Evolutionary conservation across 2,888 invertebrate species (phyloP), one percentile per base, ranked within the genome.

Genomic region (Oithona nana): DNA sequence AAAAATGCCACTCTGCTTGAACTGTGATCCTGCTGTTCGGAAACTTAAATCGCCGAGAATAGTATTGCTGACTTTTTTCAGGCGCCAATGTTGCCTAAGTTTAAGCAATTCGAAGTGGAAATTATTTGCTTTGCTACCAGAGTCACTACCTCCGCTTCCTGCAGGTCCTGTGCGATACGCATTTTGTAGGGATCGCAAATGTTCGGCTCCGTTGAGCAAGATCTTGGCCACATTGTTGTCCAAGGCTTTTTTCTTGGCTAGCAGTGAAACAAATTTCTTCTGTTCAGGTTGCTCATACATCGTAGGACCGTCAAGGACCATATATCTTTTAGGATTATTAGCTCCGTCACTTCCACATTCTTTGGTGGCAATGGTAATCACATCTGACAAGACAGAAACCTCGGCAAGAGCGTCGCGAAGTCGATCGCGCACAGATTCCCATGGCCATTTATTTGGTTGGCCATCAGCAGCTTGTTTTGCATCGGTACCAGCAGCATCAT

Each of bases 41-140:
- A 94, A 95, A 72, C 94, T 94, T 4, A 95, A 79, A 75, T 95
- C 95, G 0, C 95, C 95, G 61, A 95, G 85, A 64, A 95, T 95
- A 0, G 87, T 84, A 71, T 89, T 92, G 0, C 90, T 89, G 0
- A 92, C 89, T 76, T 94, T 94, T 71, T 94, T 92, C n/a, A 95
- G 74, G 56, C 94, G 78, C 94, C 94, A 95, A 71, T 89, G 90
- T 71, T 94, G 93, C 49, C 95, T 75, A 55, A 95, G 76, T 64
- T 88, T 78, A 28, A 94, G 72, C 62, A 95, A 74, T 71, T 95
- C 94, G 63, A 89, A 86, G 69, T 95, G 93, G 71, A 95, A 95
- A 73, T 95, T 93, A 84, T 82, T 28, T 24, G 60, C 67, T 61
- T 66, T 69, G 39, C 22, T 22, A 2, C 28, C 57, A 3, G 59